Conservation (phyloP, 2,113 vertebrate genomes). For the Semnornis frantzii region DNA sequence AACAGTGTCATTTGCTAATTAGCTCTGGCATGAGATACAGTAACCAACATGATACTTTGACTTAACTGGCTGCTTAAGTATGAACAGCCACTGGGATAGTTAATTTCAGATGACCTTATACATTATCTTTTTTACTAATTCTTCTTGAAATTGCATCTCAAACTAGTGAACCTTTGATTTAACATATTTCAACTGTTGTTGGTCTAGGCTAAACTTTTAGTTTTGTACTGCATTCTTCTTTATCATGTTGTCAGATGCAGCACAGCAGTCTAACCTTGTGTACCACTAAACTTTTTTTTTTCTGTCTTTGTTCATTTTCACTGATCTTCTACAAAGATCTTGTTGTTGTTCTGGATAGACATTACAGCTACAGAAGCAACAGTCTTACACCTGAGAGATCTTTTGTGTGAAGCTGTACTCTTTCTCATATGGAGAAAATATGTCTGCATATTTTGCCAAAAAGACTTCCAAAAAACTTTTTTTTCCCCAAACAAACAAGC, state of each 20-base stretch:
- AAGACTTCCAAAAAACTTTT: neutral
- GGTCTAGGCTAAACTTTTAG: neutral
- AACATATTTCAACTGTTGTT: neutral
- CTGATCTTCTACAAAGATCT: neutral
- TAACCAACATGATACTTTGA: neutral
- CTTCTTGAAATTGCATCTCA: neutral
- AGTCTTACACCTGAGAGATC: neutral
- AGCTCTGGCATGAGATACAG: neutral
- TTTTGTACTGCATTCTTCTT: neutral
- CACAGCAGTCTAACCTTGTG: neutral
- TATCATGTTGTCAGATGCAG: neutral
- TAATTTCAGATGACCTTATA: neutral
- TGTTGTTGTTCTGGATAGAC: neutral
- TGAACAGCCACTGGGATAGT: neutral
- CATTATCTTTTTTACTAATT: neutral
- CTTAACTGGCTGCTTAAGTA: neutral
- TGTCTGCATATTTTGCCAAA: neutral
- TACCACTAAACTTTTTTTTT: neutral
- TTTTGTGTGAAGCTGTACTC: neutral
- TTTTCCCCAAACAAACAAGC: neutral
- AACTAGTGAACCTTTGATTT: neutral
- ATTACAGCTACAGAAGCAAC: neutral
- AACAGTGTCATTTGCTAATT: neutral
- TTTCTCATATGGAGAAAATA: neutral
- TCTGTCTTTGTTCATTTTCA: neutral